Base-by-base conservation (phyloP, 30 jellyfish, hydroid and myxozoan genomes). In the Clytia hemisphaerica region DNA sequence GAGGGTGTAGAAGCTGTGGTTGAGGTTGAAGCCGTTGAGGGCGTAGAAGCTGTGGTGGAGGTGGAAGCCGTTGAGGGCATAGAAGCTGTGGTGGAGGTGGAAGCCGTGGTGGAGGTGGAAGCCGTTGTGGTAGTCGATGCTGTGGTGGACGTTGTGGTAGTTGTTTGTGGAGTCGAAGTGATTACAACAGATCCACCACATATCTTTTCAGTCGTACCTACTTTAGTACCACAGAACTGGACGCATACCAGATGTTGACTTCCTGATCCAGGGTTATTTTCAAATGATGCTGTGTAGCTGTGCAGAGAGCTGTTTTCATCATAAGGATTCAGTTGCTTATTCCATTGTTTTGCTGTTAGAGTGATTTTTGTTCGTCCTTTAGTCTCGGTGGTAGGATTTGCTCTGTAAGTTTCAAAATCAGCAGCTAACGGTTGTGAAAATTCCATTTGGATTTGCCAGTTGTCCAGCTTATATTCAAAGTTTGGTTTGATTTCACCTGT, bases 1-100 rank as follows among this genome's bases (percentile, higher is more conserved):
- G 85, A 42, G 9, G 45, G 67, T 30, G 15, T 12, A 7, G 82
- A 45, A 33, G 67, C 32, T 18, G 73, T 31, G 12, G 29, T 0
- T 6, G 77, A 59, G 27, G 67, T 26, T 3, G 4, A 37, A 3
- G 70, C 40, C 4, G 79, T 67, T 9, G 45, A 21, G 21, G 38
- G 27, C 27, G 67, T 18, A 6, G 76, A 30, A 9, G 7, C 37
- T 28, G 76, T 21, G n/a, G 76, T 38, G 27, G 32, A 19, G 2
- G 49, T 21, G 3, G 77, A 3, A 2, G 79, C 29, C 5, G 71
- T 24, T 6, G 72, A 31, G 21, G 77, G 12, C 33, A 58, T 60
- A 2, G 87, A 31, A 15, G 79, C 28, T 54, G 70, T 61, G 5
- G 83, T 51, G 48, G 29, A 3, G 3, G 87, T 38, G 21, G 79